phyloP scores from a whole-genome alignment of 2,888 invertebrate genomes.

The Eristalinus sepulchralis region DNA sequence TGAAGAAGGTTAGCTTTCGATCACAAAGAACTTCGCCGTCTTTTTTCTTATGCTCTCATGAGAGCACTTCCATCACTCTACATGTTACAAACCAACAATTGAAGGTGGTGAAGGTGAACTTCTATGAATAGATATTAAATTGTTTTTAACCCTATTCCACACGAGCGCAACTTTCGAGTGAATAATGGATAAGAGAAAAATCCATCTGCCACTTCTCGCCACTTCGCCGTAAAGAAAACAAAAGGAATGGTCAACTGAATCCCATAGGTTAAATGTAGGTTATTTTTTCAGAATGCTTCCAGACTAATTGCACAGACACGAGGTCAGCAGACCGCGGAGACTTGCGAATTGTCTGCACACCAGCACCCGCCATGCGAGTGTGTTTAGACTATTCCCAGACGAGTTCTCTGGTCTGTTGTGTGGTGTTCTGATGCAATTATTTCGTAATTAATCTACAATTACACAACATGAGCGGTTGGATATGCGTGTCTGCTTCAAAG shows the following conservation, averaged over 20 bases:
- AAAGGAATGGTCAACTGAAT: not conserved
- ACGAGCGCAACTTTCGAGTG: not conserved
- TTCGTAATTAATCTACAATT: slow-evolving; percentile 5
- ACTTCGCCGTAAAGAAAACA: not conserved
- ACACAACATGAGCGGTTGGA: not conserved
- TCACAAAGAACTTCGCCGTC: too few species aligned
- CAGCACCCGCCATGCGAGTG: not conserved
- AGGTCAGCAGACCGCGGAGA: not conserved
- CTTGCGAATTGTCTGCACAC: not conserved
- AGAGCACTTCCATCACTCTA: too few species aligned
- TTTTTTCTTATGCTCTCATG: too few species aligned
- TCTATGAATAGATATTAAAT: too few species aligned
- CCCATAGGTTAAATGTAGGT: not conserved
- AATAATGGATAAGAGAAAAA: not conserved
- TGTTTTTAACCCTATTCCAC: too few species aligned
- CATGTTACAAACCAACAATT: too few species aligned
- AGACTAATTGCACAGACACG: not conserved
- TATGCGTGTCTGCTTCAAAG: not conserved
- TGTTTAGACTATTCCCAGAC: not conserved
- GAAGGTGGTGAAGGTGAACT: too few species aligned
- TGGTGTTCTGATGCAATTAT: not conserved
- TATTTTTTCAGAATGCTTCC: not conserved
- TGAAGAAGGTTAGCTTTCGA: too few species aligned
- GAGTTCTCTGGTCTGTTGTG: not conserved
- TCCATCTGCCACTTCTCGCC: not conserved